Evolutionary conservation across 2,113 vertebrate species (phyloP), one percentile per base, ranked within the genome.

Genomic region (Phalacrocorax pelagicus): DNA sequence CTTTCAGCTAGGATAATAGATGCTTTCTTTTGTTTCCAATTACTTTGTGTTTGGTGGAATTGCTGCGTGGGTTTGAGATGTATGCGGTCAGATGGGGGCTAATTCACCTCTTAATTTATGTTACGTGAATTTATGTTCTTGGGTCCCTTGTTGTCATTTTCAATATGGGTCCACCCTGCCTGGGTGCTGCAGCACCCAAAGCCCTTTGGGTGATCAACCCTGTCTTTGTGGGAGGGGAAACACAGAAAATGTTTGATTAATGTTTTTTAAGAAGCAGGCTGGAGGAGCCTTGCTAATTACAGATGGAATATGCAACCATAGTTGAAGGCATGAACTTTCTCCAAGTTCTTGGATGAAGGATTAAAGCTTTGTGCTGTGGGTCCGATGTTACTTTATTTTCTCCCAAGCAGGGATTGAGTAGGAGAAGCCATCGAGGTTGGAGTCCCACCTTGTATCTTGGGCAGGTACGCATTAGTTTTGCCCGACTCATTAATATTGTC

Each of bases 111-210:
- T 34, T 32, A 7, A 65, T 38, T 38, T 38, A 59, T 75, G 86
- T 83, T 29, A 19, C 38, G 59, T 23, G 81, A 46, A 69, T 81
- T 96, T 17, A 57, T n/a, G 73, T 7, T 67, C 61, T 80, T 57
- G 71, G 82, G 1, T 52, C 47, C 20, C 6, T 13, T n/a, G 14
- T 4, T 80, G 67, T 52, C 83, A 1, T 23, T 40, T 49, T 73
- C 85, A 26, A n/a, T 58, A 6, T 0, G 11, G 4, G 47, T 3
- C 0, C 1, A 0, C 36, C 55, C 32, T 49, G 42, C 42, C 34
- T 13, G 51, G 49, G 22, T 72, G 78, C 17, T 20, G 46, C 52
- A 57, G 65, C 42, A 17, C 47, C 47, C 27, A 0, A 0, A 81
- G 24, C 7, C 8, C 36, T 51, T 66, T 23, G 51, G 29, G 29